Base-by-base conservation (phyloP, 2,888 invertebrate genomes). In the Gymnocheta viridis region DNA sequence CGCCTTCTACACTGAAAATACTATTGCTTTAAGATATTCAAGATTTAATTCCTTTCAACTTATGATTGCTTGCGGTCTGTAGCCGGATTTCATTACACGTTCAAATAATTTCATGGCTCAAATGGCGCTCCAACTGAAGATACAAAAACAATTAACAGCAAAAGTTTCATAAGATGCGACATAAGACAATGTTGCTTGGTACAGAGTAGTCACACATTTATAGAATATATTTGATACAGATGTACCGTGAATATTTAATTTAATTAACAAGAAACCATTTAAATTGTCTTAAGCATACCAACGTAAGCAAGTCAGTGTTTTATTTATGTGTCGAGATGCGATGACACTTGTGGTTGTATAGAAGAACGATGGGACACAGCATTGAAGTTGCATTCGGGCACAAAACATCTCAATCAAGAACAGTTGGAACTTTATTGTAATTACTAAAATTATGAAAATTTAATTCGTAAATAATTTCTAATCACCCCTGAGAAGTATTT, bases 221-320 rank as follows among this genome's bases (percentile, higher is more conserved):
- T 22, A 29, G 24, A 56, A 38, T 44, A 27, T 66, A 35, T 72
- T 58, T 69, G 47, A 82, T 69, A 66, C 51, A 69, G 41, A 77
- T 85, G 85, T 66, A 62, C 76, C 62, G 81, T 90, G 90, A 90
- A 90, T 90, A 89, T 90, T 90, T 90, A 90, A 90, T 90, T 90
- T 90, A 90, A 90, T 90, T 90, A 90, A 90, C 88, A 90, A 88
- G 89, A 89, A 87, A 69, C 89, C 87, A 87, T 89, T 90, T 88
- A 86, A 89, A 86, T 85, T 86, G 87, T 85, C 85, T 73, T 85
- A 70, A 85, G 56, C 60, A 66, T 64, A 72, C 64, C 44, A 67
- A 82, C 58, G 51, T 66, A 70, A 58, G 58, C 66, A 80, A 58
- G 70, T 38, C 74, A 70, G 38, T 22, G 44, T 56, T 62, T 73